Evolutionary conservation across 2,113 vertebrate species (phyloP), one percentile per base, ranked within the genome.

Genomic region (Ellobius talpinus): DNA sequence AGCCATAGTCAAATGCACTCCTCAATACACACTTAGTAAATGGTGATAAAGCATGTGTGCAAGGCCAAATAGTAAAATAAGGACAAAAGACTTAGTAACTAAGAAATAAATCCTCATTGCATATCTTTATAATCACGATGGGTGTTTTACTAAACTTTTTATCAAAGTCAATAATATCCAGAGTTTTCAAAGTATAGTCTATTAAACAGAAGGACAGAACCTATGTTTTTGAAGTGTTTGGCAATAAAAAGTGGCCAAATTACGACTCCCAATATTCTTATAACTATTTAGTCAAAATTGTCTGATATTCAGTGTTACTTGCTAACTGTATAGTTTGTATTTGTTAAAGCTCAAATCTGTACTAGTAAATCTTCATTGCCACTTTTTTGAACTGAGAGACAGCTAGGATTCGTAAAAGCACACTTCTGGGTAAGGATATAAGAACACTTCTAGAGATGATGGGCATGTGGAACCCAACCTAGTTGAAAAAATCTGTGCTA

Each of bases 201-300:
- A 81, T 24, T 95, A 94, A 85, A 39, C 4, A 50, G 39, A 66
- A 77, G 39, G 76, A 61, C 33, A 90, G 11, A 73, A 23, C 23
- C 52, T 77, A 86, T 70, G 36, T 66, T 58, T 95, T 66, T 55
- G 2, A 94, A 85, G 26, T 78, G 21, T 72, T 85, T 55, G 93
- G 52, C 65, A 96, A 55, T 92, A 76, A 93, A 87, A 96, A 95
- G 73, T 19, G 31, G 39, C 87, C 77, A 87, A 65, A 65, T 81
- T 86, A 39, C 7, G 82, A 17, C 23, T 92, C n/a, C 74, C 70
- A 84, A 58, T 91, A 50, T 87, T 81, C 89, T 87, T 63, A 70
- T 1, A 91, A 52, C 42, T 70, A 61, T 70, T 73, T 78, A 79
- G 12, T 76, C 70, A 92, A 50, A 77, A 78, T 42, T 85, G 42